phyloP scores from a whole-genome alignment of 2,888 invertebrate species.

The Cynaeus angustus region DNA sequence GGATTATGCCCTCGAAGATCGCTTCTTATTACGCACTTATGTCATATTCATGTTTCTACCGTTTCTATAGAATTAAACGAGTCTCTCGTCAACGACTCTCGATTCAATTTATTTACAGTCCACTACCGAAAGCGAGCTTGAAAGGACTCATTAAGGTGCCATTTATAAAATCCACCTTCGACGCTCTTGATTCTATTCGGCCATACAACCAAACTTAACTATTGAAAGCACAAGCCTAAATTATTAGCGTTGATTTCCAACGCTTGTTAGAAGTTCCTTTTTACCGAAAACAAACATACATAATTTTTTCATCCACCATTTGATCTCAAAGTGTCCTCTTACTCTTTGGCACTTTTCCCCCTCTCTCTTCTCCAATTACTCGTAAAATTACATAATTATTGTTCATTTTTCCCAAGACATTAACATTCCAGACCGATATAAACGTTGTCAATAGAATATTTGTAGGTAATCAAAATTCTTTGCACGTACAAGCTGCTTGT shows the following conservation, averaged over 20 bases:
- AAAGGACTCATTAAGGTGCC: constrained; percentile 37
- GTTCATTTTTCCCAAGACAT: constrained; percentile 50
- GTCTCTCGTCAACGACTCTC: constrained; percentile 25
- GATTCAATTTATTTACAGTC: constrained; percentile 44
- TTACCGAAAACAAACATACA: no score
- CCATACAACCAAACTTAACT: constrained; percentile 2
- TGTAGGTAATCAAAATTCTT: constrained; percentile 63
- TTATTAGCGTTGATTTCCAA: no score
- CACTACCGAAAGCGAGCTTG: constrained; percentile 13
- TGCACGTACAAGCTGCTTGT: constrained; percentile 68
- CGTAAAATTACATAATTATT: constrained; percentile 39
- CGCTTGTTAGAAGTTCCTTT: no score
- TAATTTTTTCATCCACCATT: no score
- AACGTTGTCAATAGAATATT: constrained; percentile 69
- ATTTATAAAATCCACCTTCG: constrained; percentile 26
- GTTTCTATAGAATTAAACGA: constrained; percentile 51
- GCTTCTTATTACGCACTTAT: constrained; percentile 59
- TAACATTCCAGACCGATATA: constrained; percentile 64
- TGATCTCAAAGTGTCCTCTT: no score
- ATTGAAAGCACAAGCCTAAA: neutral
- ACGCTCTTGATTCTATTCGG: neutral
- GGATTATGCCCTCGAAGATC: constrained; percentile 55
- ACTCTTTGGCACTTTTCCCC: neutral
- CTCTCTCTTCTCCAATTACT: constrained; percentile 11
- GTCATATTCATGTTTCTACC: constrained; percentile 57